A percentile compares a stretch with the other conserved stretches of the same genome.
Evolutionary conservation across 1,140 invertebrate genomes (phyloP).

Genomic region (Caenorhabditis brenneri): DNA sequence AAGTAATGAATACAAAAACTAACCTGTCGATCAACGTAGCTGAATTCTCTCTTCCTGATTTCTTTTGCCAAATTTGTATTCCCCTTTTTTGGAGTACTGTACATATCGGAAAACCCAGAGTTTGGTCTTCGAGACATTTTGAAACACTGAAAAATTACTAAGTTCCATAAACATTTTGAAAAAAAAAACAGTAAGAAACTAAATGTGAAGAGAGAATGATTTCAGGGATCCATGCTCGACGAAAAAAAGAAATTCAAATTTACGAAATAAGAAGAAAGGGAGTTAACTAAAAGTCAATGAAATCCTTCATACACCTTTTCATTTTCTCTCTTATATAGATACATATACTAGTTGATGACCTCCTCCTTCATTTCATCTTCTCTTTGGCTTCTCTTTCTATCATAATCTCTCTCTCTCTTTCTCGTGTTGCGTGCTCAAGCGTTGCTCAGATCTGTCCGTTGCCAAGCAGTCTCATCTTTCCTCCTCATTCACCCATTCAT

Average conservation of each 20-base stretch:
- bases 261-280: neutral
- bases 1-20: neutral
- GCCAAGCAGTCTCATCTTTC: slow-evolving; percentile 21
- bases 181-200: neutral
- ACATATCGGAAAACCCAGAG: neutral
- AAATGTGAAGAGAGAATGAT: neutral
- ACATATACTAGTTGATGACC: slow-evolving; percentile 25
- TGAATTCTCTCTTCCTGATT: slow-evolving; percentile 15
- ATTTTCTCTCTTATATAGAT: neutral
- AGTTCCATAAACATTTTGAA: neutral
- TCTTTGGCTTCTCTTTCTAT: neutral
- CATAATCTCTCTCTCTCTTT: slow-evolving; percentile 15
- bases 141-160: too few species aligned
- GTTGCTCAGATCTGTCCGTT: neutral
- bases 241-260: neutral
- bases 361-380: neutral
- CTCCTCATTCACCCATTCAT: neutral
- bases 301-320: neutral
- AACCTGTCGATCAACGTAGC: slow-evolving; percentile 20
- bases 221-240: neutral
- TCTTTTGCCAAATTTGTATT: neutral
- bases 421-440: neutral
- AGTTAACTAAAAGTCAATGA: too few species aligned
- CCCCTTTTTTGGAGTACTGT: neutral
- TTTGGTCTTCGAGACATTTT: neutral